phyloP scores from a whole-genome alignment of 2,113 vertebrate genomes.

The Lynx canadensis region DNA sequence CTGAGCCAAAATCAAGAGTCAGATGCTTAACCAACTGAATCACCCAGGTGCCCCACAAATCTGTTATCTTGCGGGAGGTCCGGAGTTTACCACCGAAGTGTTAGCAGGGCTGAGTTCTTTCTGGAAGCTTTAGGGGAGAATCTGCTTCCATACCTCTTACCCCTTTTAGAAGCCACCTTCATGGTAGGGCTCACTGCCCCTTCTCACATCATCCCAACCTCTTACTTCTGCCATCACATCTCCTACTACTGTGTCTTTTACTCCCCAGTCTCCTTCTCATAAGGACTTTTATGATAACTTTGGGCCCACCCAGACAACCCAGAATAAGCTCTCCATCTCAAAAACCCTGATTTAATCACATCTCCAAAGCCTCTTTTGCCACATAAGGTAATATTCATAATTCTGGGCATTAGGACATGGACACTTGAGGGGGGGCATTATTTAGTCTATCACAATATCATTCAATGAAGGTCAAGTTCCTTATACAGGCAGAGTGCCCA shows the following conservation, averaged over 20 bases:
- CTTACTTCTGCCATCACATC: not conserved
- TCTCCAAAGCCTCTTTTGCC: not conserved
- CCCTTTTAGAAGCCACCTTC: not conserved
- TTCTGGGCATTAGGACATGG: not conserved
- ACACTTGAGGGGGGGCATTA: not conserved
- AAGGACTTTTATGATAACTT: not conserved
- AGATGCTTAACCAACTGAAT: no score
- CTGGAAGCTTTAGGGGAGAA: not conserved
- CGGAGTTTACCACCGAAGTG: not conserved
- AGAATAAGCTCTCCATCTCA: not conserved
- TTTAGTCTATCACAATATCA: not conserved
- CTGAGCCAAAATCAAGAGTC: no score
- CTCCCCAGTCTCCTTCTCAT: not conserved
- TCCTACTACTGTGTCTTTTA: not conserved
- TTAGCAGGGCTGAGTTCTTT: not conserved
- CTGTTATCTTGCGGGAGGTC: not conserved
- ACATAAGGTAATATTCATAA: not conserved
- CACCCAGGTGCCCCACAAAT: not conserved
- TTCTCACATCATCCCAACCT: not conserved
- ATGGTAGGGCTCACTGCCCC: not conserved
- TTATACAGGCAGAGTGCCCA: not conserved
- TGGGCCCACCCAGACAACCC: not conserved
- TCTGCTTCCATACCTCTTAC: not conserved
- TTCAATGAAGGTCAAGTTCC: not conserved
- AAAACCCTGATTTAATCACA: not conserved